Base-by-base conservation (phyloP, 2,797 vertebrate species). In the Amniataba percoides region DNA sequence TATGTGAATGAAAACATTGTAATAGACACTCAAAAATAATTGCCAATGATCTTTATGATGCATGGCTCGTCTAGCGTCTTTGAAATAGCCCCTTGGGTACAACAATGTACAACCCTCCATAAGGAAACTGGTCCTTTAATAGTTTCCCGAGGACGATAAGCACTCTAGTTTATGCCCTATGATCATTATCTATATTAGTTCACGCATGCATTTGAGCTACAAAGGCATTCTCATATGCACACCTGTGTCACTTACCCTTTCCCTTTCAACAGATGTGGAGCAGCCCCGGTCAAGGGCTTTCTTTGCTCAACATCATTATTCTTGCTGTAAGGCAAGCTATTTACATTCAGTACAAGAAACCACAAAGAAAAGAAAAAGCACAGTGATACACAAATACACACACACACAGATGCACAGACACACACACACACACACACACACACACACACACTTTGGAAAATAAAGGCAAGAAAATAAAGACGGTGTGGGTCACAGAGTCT, bases 251-350 rank as follows among this genome's bases (percentile, higher is more conserved):
- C 98, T 99, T 97, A 99, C 98, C 97, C 98, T 95, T 96, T 98
- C 84, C 97, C 97, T 94, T 96, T 98, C 89, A 99, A 96, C 94
- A 99, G 96, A 94, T 96, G 95, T 71, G 97, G 96, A 94, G 96
- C 95, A 75, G 96, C 94, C 95, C 93, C 96, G 93, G 95, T 95
- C 95, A 97, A 94, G 69, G 94, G 93, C 95, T 95, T 96, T 96
- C 87, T 97, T 91, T 96, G 96, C 87, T 95, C 96, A 93, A 94
- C 92, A 93, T 94, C 93, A 93, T 95, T 95, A 91, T 89, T 95
- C 95, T 95, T 96, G 90, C 89, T 90, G 95, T 93, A 96, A 95
- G 95, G 93, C 91, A 95, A 96, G 94, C 96, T 96, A 94, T 93
- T 96, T 96, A 96, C 91, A 93, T 95, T 94, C 96, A 80, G 92